A percentile compares a stretch with the other conserved stretches of the same genome.
phyloP scores from a whole-genome alignment of 2,797 vertebrate genomes.

The Hyperoplus lanceolatus region DNA sequence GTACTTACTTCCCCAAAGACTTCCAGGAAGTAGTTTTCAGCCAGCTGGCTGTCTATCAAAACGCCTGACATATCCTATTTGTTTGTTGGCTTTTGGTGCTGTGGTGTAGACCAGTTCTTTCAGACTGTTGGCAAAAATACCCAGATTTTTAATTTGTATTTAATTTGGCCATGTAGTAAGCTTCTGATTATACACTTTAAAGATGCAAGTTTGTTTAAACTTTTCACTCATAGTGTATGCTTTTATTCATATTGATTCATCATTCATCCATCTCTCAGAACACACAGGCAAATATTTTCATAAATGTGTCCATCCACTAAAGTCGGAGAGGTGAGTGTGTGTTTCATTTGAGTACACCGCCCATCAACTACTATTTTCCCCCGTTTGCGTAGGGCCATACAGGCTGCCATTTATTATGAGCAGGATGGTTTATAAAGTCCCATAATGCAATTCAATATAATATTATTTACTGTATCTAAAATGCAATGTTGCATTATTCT shows the following conservation, averaged over 20 bases:
- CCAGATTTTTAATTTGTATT: no score
- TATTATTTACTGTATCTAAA: neutral
- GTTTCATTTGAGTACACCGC: neutral
- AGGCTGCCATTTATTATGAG: slow-evolving; percentile 6
- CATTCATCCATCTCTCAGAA: neutral
- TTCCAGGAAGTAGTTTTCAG: slow-evolving; percentile 37
- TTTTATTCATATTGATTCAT: neutral
- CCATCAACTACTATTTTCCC: neutral
- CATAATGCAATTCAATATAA: slow-evolving; percentile 4
- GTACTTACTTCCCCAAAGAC: slow-evolving; percentile 32
- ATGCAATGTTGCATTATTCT: slow-evolving; percentile 17
- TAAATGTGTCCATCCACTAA: neutral
- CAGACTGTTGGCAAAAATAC: neutral
- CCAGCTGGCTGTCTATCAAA: slow-evolving; percentile 23
- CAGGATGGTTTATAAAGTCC: slow-evolving; percentile 2
- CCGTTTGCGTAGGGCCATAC: neutral
- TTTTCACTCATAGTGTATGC: neutral
- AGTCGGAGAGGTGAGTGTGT: neutral
- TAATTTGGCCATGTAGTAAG: no score
- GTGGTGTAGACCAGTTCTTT: neutral
- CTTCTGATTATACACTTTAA: neutral
- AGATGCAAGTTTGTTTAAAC: neutral
- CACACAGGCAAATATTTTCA: neutral
- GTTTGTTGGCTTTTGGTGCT: neutral
- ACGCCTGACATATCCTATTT: neutral